Conservation (phyloP, 2,113 vertebrate genomes). For the Antechinus flavipes region DNA sequence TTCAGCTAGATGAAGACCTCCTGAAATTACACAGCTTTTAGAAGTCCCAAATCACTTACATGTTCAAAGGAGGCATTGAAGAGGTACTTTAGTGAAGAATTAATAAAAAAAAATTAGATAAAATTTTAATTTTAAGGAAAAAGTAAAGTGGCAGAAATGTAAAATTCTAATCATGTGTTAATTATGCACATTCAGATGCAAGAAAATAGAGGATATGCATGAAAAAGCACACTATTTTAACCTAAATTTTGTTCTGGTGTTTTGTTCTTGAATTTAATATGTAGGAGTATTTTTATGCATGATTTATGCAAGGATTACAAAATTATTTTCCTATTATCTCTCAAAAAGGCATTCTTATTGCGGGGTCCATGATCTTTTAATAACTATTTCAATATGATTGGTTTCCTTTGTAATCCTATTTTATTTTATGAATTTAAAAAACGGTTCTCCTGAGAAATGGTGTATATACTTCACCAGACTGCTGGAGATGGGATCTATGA, state of each 20-base stretch:
- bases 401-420: neutral
- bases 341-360: neutral
- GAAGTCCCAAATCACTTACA: neutral
- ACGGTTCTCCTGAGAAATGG: neutral
- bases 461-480: neutral
- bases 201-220: neutral
- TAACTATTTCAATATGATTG: neutral
- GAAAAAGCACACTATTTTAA: neutral
- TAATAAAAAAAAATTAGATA: neutral
- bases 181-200: neutral
- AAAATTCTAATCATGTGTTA: neutral
- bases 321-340: neutral
- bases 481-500: neutral
- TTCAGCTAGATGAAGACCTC: neutral
- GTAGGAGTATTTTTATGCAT: neutral
- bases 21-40: neutral
- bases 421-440: neutral
- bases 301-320: neutral
- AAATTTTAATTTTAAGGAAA: neutral
- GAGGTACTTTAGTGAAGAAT: neutral
- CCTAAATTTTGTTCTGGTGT: neutral
- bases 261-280: neutral
- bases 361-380: neutral
- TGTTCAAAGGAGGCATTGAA: neutral
- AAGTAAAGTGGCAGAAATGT: neutral